phyloP scores from a whole-genome alignment of 2,797 vertebrate species.

The Coregonus ussuriensis region DNA sequence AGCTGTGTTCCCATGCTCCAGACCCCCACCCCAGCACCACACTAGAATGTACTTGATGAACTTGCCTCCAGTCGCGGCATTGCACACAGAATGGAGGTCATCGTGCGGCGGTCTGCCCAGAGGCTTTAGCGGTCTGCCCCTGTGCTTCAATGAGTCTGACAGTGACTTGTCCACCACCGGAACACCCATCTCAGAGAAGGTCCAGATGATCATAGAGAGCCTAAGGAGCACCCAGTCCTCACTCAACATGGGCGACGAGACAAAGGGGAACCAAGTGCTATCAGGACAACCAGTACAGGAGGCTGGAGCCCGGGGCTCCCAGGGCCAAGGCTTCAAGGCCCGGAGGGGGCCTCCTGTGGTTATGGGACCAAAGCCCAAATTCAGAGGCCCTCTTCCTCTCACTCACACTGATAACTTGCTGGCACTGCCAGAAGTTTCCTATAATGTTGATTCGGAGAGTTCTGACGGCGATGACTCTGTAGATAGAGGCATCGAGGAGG shows the following conservation, averaged over 20 bases:
- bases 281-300: constrained; percentile 61
- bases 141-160: constrained; percentile 86
- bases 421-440: constrained; percentile 34
- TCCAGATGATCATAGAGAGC: constrained; percentile 93
- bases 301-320: constrained; percentile 41
- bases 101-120: constrained; percentile 74
- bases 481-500: constrained; percentile 93
- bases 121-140: constrained; percentile 81
- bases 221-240: constrained; percentile 85
- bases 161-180: constrained; percentile 72
- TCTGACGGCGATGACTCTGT: constrained; percentile 94
- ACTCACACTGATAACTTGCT: constrained; percentile 29
- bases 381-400: constrained; percentile 39
- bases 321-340: constrained; percentile 61
- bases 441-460: constrained; percentile 62
- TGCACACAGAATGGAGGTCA: constrained; percentile 90
- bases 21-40: constrained; percentile 53
- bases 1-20: constrained; percentile 54
- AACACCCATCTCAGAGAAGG: constrained; percentile 82
- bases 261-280: constrained; percentile 63
- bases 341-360: constrained; percentile 57
- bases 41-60: constrained; percentile 99
- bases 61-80: constrained; percentile 85
- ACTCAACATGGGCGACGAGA: constrained; percentile 83
- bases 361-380: constrained; percentile 50